Evolutionary conservation across 1,140 invertebrate species (phyloP).

Genomic region (Cataglyphis hispanica): DNA sequence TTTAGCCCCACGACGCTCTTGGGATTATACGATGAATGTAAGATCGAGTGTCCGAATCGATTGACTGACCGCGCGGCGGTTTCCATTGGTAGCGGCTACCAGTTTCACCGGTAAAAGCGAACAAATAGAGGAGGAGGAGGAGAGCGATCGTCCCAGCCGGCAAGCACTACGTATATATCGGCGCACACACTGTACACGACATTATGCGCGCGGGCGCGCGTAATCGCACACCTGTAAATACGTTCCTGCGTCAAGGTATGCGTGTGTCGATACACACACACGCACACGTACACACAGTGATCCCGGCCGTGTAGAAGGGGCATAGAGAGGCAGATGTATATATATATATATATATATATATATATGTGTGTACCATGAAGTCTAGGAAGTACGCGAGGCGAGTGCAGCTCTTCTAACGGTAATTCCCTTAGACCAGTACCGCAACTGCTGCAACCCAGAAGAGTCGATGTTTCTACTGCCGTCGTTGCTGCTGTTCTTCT

Average conservation of each 20-base stretch:
- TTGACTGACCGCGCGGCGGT: not conserved
- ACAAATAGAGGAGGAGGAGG: constrained; percentile 24
- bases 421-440: constrained; percentile 85
- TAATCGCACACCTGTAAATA: too few species aligned
- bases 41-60: constrained; percentile 46
- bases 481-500: constrained; percentile 56
- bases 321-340: constrained; percentile 43
- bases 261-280: not conserved
- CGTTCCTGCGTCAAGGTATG: not conserved
- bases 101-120: constrained; percentile 37
- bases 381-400: constrained; percentile 82
- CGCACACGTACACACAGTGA: not conserved
- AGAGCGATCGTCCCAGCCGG: constrained; percentile 29
- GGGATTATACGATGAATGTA: not conserved
- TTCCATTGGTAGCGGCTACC: constrained; percentile 41
- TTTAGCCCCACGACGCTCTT: not conserved
- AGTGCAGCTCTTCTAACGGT: constrained; percentile 85
- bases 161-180: constrained; percentile 43
- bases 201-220: constrained; percentile 18
- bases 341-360: constrained; percentile 66
- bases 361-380: constrained; percentile 72
- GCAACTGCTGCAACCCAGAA: constrained; percentile 79
- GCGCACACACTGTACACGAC: constrained; percentile 38
- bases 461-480: constrained; percentile 68
- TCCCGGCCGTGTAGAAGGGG: constrained; percentile 18